phyloP scores from a whole-genome alignment of 2,113 vertebrate species.

The Coptodon rendalli region DNA sequence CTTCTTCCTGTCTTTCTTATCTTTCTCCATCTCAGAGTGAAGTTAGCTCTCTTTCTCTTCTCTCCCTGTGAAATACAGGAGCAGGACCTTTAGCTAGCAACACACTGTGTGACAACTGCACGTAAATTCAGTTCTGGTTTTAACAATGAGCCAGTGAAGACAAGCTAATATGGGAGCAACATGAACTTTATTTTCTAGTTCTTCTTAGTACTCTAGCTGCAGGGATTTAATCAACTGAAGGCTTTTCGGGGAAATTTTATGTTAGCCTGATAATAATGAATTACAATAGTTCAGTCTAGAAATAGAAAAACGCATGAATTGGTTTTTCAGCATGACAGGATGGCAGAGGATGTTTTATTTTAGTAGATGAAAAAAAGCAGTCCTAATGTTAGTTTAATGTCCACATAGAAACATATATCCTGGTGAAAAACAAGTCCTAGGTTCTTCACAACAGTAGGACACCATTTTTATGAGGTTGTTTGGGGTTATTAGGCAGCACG shows the following conservation, averaged over 20 bases:
- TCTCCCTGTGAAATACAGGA: background rate
- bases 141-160: background rate
- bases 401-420: background rate
- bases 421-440: fast-evolving
- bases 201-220: background rate
- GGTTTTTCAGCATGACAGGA: fast-evolving
- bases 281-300: background rate
- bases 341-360: background rate
- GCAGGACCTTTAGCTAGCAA: background rate
- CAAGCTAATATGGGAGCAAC: background rate
- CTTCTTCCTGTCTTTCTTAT: background rate
- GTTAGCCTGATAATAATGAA: background rate
- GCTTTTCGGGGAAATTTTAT: fast-evolving
- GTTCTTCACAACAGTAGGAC: background rate
- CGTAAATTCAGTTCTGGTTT: background rate
- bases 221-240: background rate
- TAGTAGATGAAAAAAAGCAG: background rate
- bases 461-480: background rate
- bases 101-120: background rate
- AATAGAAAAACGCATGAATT: background rate
- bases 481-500: background rate
- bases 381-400: background rate
- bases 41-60: background rate
- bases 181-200: background rate
- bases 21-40: background rate